Evolutionary conservation across 2,888 invertebrate species (phyloP).

Genomic region (Synergus laeviventris): DNA sequence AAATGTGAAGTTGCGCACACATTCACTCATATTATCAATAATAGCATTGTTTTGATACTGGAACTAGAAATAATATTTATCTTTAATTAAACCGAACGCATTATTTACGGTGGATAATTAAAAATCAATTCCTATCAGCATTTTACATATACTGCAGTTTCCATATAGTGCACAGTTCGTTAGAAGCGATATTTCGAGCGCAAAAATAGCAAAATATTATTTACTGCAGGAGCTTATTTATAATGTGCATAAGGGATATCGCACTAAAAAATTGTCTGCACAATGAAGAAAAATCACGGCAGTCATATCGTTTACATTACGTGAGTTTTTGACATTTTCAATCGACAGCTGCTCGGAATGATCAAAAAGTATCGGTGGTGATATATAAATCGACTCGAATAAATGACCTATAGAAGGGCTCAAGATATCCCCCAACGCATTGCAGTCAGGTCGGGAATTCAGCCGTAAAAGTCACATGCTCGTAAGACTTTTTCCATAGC

Average conservation of each 20-base stretch:
- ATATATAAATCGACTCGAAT: too few relatives aligned
- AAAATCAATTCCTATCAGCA: constrained; percentile 14
- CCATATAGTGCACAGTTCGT: not conserved
- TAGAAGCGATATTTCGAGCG: constrained; percentile 1
- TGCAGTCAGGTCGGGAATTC: not conserved
- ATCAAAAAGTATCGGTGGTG: too few relatives aligned
- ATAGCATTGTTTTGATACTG: constrained; percentile 9
- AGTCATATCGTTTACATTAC: too few relatives aligned
- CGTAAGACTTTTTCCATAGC: not conserved
- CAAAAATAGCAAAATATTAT: constrained; percentile 12
- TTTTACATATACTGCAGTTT: not conserved
- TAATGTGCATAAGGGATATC: not conserved
- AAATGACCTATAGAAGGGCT: too few relatives aligned
- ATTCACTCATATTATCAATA: constrained; percentile 18
- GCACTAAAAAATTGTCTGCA: not conserved
- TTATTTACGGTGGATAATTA: constrained; percentile 19
- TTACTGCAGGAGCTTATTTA: not conserved
- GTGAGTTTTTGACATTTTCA: too few relatives aligned
- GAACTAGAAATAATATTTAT: constrained; percentile 22
- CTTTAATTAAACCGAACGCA: constrained; percentile 22
- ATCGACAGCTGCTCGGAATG: too few relatives aligned
- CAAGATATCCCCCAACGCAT: not conserved
- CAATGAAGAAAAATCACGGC: too few relatives aligned
- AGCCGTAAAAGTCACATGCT: constrained; percentile 1
- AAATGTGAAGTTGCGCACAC: too few relatives aligned